Percentiles rank a stretch among this genome's conserved stretches.
Conservation (phyloP, 1,140 invertebrate species). For the Ostrea denselamellosa region DNA sequence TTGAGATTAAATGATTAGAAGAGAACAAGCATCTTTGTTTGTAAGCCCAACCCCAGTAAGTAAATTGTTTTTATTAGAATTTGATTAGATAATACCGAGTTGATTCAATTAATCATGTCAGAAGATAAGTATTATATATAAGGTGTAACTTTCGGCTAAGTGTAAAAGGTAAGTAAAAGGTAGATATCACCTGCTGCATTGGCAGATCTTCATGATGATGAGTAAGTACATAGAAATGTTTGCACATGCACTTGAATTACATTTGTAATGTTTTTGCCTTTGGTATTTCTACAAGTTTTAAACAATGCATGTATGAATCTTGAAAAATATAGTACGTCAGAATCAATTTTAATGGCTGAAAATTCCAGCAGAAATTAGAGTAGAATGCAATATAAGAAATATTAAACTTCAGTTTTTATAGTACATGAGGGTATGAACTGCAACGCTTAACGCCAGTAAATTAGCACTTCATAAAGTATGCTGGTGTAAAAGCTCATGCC, state of each 20-base stretch:
- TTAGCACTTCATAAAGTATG: no score
- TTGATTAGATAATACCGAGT: not conserved
- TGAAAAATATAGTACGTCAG: no score
- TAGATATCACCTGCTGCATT: not conserved
- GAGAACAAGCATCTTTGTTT: not conserved
- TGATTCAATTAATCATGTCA: conserved; percentile 10
- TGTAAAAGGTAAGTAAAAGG: not conserved
- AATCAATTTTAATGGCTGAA: no score
- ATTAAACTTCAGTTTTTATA: no score
- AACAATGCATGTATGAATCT: no score
- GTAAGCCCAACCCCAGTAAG: not conserved
- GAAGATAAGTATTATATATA: not conserved
- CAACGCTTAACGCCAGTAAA: no score
- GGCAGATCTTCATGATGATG: not conserved
- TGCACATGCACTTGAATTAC: not conserved
- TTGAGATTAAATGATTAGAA: not conserved
- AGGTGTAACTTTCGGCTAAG: not conserved
- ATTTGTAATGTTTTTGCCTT: no score
- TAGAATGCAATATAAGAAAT: no score
- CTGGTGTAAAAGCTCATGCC: no score
- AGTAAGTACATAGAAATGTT: not conserved
- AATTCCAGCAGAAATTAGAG: no score
- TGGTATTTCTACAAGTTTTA: no score
- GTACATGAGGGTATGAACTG: no score
- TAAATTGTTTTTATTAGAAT: not conserved